A percentile compares a stretch with the other conserved stretches of the same genome.
Evolutionary conservation across 2,113 vertebrate genomes (phyloP).

Genomic region (Sinocyclocheilus maitianheensis): DNA sequence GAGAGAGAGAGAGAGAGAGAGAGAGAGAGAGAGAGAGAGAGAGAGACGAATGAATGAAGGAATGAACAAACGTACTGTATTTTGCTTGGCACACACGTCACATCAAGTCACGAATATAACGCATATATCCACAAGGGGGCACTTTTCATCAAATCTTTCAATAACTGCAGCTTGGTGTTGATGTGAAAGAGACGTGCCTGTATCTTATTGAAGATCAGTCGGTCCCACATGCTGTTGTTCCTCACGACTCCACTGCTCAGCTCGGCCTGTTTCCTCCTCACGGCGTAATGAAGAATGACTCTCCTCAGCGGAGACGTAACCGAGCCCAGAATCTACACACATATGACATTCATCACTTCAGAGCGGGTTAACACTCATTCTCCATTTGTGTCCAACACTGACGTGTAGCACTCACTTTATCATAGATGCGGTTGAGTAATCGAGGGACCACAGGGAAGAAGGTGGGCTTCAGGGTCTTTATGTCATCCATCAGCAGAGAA

Average conservation of each 20-base stretch:
- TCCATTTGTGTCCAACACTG: neutral
- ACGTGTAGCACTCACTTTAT: slow-evolving; percentile 71
- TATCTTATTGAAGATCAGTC: slow-evolving; percentile 78
- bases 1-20: neutral
- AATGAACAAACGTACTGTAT: neutral
- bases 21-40: neutral
- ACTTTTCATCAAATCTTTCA: neutral
- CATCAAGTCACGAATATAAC: neutral
- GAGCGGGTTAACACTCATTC: neutral
- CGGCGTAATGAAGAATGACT: slow-evolving; percentile 75
- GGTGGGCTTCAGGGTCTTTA: slow-evolving; percentile 78
- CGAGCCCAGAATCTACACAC: slow-evolving; percentile 71
- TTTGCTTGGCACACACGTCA: neutral
- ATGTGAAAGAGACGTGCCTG: slow-evolving; percentile 64
- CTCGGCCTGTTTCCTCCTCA: slow-evolving; percentile 77
- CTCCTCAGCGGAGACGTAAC: slow-evolving; percentile 72
- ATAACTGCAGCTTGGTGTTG: neutral
- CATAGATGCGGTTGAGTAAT: slow-evolving; percentile 80
- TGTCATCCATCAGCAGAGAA: slow-evolving; percentile 80
- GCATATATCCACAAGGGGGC: neutral
- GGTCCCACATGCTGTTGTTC: slow-evolving; percentile 80
- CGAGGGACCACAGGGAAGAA: slow-evolving; percentile 80
- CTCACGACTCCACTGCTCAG: slow-evolving; percentile 75
- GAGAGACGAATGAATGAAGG: neutral
- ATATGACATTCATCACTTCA: neutral